These are phyloP conservation scores for Scaptomyza cyrtandrae DNA, from an alignment of 2,888 invertebrate species.

Conservation along the genomic window DNA sequence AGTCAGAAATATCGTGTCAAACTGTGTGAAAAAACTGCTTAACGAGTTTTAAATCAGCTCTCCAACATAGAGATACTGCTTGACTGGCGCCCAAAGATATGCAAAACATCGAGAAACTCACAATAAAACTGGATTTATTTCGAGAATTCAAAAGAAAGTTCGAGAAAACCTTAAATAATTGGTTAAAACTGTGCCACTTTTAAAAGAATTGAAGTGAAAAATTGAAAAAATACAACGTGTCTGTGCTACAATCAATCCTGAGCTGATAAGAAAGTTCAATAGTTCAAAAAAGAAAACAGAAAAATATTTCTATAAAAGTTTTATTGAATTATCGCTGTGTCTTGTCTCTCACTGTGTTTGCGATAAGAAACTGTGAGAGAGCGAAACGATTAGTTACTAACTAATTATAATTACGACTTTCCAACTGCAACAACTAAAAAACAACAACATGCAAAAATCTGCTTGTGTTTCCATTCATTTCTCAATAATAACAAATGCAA, in stretches of 20 bases:
- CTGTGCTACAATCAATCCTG: constrained; percentile 25
- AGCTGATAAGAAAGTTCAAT: constrained; percentile 53
- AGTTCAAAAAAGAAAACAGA: constrained; percentile 41
- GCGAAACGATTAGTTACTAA: background rate
- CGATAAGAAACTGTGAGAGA: constrained; percentile 40
- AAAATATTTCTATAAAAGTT: constrained; percentile 30
- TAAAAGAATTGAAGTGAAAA: constrained; percentile 23
- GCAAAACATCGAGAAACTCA: background rate
- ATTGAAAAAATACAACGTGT: constrained; percentile 23
- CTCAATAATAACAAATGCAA: constrained; percentile 8
- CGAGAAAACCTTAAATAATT: constrained; percentile 39
- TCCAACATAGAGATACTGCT: background rate
- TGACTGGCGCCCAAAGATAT: constrained; percentile 6
- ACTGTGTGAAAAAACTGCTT: constrained; percentile 34
- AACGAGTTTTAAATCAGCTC: constrained; percentile 5
- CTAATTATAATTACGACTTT: constrained; percentile 12
- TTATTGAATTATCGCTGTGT: constrained; percentile 30
- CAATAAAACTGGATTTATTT: background rate
- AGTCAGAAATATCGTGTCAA: constrained; percentile 41
- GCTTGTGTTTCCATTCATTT: constrained; percentile 1
- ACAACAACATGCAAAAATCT: constrained; percentile 10
- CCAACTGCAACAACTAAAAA: constrained; percentile 6
- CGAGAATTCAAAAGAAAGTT: constrained; percentile 4
- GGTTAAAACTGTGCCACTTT: constrained; percentile 34
- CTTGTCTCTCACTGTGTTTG: constrained; percentile 4